Conservation (phyloP, 2,797 vertebrate genomes). For the Spinus pinus region DNA sequence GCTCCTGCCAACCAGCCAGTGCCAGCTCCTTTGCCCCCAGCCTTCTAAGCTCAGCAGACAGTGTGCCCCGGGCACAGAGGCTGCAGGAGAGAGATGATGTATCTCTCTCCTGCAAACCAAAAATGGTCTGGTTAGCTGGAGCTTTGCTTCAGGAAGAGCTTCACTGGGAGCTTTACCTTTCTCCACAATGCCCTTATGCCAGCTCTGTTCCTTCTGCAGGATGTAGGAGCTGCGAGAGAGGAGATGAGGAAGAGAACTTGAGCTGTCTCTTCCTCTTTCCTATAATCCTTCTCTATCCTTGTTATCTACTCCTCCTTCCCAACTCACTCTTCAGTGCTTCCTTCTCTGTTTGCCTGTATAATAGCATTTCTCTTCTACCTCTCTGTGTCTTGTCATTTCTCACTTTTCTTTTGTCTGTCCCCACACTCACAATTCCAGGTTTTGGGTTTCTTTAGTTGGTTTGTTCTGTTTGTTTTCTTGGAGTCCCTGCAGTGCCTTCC, state of each 20-base stretch:
- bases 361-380: neutral
- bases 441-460: neutral
- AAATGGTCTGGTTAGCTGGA: neutral
- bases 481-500: neutral
- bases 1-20: neutral
- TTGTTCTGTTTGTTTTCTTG: neutral
- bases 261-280: neutral
- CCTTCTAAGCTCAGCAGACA: neutral
- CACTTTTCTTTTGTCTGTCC: neutral
- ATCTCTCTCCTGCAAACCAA: neutral
- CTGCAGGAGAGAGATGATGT: neutral
- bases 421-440: neutral
- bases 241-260: neutral
- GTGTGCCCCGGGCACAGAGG: accelerated
- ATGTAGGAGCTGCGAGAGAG: accelerated
- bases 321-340: neutral
- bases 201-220: neutral
- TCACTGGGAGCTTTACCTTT: neutral
- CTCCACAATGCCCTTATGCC: neutral
- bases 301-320: neutral
- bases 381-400: neutral
- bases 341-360: neutral
- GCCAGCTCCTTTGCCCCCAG: neutral
- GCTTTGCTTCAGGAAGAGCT: neutral
- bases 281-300: neutral